Percentiles rank a stretch among this genome's conserved stretches.
phyloP scores from a whole-genome alignment of 1,140 invertebrate genomes.

The Apis laboriosa region DNA sequence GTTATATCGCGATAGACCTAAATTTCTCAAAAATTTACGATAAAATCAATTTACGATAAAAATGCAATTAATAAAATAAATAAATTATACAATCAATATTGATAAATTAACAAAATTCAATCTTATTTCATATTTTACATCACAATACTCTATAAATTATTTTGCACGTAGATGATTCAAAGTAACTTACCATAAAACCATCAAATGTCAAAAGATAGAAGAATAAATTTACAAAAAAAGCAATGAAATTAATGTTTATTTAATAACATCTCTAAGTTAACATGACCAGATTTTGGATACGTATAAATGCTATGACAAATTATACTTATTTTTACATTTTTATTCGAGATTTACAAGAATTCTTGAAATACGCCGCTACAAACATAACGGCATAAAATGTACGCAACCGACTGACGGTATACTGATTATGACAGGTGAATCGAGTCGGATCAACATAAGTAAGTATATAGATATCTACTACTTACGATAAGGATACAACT shows the following conservation, averaged over 20 bases:
- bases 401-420: neutral
- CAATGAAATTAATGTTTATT: neutral
- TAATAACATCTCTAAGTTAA: neutral
- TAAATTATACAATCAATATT: neutral
- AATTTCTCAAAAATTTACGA: slow-evolving; percentile 32
- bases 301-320: neutral
- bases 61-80: neutral
- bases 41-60: neutral
- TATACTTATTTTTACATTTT: slow-evolving; percentile 7
- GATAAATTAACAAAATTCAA: neutral
- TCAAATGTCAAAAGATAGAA: slow-evolving; percentile 3
- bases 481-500: neutral
- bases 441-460: neutral
- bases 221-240: neutral
- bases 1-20: slow-evolving; percentile 46
- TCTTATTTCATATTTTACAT: neutral
- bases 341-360: neutral
- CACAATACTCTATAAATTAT: neutral
- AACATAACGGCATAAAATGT: neutral
- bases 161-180: neutral
- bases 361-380: neutral
- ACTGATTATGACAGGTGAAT: slow-evolving; percentile 6
- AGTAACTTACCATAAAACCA: slow-evolving; percentile 30
- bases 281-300: neutral
- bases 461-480: no score